Evolutionary conservation across 2,797 vertebrate species (phyloP), one percentile per base, ranked within the genome.

Genomic region (Liparis tanakae): DNA sequence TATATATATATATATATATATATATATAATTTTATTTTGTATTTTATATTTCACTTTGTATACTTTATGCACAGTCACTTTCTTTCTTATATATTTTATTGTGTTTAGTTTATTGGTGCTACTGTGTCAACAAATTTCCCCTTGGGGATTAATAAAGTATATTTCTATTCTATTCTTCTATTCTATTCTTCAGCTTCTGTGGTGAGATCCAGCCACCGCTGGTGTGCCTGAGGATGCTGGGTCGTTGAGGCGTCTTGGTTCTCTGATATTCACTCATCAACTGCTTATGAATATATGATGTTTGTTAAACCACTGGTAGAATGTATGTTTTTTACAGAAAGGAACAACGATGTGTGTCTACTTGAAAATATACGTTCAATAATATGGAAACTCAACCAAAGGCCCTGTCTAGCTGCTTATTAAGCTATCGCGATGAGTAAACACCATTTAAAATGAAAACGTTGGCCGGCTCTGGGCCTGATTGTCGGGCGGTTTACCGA

Each of bases 401-500:
- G 61, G 70, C 69, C 56, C 53, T 74, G 62, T 81, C 67, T 1
- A 3, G 46, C 34, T 75, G 70, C 79, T 89, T 90, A 87, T 89
- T 70, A 83, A 77, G 76, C 81, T 74, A 88, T 88, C 86, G 87
- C 65, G 74, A 85, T 79, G 70, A 70, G 90, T 87, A 93, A 93
- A 92, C 88, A 91, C 67, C 76, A 91, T 91, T 91, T 88, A 79
- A 86, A 91, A 93, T 92, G 76, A 91, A 91, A 91, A 91, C 85
- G 83, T 87, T 85, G 74, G 80, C 84, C 64, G 79, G 84, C 74
- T 70, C 67, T 58, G 50, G 56, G 68, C 67, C 79, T 82, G 80
- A 85, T 85, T 80, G 78, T 79, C 46, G 37, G 68, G 81, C 76
- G 78, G 88, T 93, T 94, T 93, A 89, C 90, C 79, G 72, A 93